Evolutionary conservation across 2,113 vertebrate species (phyloP), one percentile per base, ranked within the genome.

Genomic region (Dicaeum eximium): DNA sequence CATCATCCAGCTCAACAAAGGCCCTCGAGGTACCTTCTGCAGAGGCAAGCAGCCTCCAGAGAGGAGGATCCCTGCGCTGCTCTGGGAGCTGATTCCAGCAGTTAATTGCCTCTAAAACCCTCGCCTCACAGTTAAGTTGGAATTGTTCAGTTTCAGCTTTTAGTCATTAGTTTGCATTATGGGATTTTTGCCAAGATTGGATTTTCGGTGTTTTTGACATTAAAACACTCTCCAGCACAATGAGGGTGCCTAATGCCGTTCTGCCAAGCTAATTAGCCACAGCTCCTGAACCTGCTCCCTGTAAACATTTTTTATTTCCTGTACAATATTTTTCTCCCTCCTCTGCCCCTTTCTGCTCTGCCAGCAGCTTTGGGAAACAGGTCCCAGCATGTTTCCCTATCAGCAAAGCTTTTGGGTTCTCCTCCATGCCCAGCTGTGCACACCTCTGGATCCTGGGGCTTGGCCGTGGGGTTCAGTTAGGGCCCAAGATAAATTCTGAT

Each of bases 391-490:
- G 9, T 28, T 38, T 38, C 45, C n/a, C 1, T 1, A 15, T 6
- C 45, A 45, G 47, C 27, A 25, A 37, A 54, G 54, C 27, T 3
- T 14, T 10, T 12, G 33, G 19, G 1, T 10, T 17, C 20, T 30
- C 44, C 3, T 6, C 30, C 22, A 1, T 4, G 13, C 9, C 62
- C 73, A 54, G 21, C 27, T 1, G 25, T 27, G 48, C 45, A 2
- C 53, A 22, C 25, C 37, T 15, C 87, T 57, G 65, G n/a, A 22
- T 25, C 30, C 80, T 1, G 23, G 3, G 11, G 13, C 1, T 44
- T 10, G 40, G 45, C 78, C 10, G 1, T 1, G 17, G 13, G 1
- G 10, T 3, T 19, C 4, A 1, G 2, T 1, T 1, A 7, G n/a
- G 33, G 40, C 23, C 8, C 72, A n/a, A 1, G 3, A 2, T 0